Evolutionary conservation across 2,888 invertebrate species (phyloP), one percentile per base, ranked within the genome.

Genomic region (Lithodes maja): DNA sequence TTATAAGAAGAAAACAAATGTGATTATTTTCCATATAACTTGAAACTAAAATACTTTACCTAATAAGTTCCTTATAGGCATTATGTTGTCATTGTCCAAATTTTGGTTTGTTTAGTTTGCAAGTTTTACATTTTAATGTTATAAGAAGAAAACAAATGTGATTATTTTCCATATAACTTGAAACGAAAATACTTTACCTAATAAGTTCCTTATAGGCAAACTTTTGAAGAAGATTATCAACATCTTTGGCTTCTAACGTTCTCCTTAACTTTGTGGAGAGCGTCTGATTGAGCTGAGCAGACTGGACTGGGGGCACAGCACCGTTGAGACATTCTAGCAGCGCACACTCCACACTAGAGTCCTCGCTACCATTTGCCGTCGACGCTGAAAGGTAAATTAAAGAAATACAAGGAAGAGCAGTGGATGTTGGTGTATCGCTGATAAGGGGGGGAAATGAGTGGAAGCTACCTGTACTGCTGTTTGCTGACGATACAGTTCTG

Each of bases 121-220:
- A 33, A 33, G 33, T 33, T 33, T 33, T 33, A 33, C 33, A 33
- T 33, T 33, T 33, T 33, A 33, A 33, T 33, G 33, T 81, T 1
- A 55, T 1, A 2, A 17, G 12, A 12, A n/a, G 9, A 54, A 79
- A 7, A 52, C 9, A 2, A 52, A 9, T 50, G n/a, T 52, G 12
- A 61, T 12, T 50, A 68, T 83, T 61, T 52, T 17, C 15, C 50
- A 83, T 2, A n/a, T 50, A n/a, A n/a, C n/a, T n/a, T n/a, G n/a
- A n/a, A n/a, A 33, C 33, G 33, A 33, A 15, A 78, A 83, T 74
- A 12, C 1, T 49, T 93, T 93, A 95, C 95, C 94, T 95, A 90
- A 97, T 95, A 84, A 96, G 93, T 93, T 96, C 96, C 93, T 97
- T 97, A n/a, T 96, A 95, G 1, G 97, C 95, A 93, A 97, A 95